Base-by-base conservation (phyloP, 2,797 vertebrate species). In the Picus viridis region DNA sequence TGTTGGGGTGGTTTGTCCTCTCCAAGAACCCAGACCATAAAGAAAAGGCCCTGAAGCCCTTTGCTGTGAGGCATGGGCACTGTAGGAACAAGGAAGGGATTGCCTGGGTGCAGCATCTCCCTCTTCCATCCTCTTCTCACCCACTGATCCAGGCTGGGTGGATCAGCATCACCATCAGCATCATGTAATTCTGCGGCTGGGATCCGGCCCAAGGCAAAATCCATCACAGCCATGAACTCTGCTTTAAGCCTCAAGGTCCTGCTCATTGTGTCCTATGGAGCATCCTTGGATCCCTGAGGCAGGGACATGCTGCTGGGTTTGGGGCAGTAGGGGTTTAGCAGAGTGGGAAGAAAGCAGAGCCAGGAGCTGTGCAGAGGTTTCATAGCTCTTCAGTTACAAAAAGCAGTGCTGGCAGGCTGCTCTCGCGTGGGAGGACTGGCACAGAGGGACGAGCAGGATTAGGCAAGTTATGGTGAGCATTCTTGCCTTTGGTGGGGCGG, bases 401-500 rank as follows among this genome's bases (percentile, higher is more conserved):
- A 57, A 92, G 86, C 79, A 73, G 77, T 1, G 1, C 94, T 95
- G 88, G 89, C 95, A 91, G 89, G 84, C 63, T 24, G 85, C 73
- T 85, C 80, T 58, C 27, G 69, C n/a, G 91, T 96, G 94, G 94
- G 96, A 97, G 93, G 84, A 92, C 93, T 97, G 96, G 96, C 94
- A 91, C 71, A 69, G 89, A 75, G 88, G 89, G 90, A 87, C 1
- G n/a, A 96, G 92, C 97, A 96, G 89, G 96, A 97, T 93, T 83
- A 95, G 94, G 94, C 96, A 96, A 87, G 94, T 93, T 74, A 71
- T 1, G 29, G 84, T 64, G 93, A 96, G 74, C 95, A 95, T 97
- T 96, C 97, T 96, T 97, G 95, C 92, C 85, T 94, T 95, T 96
- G 97, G 96, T 95, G 94, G 95, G 84, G 89, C 75, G 9, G 45